Evolutionary conservation across 1,140 invertebrate genomes (phyloP).

Genomic region (Atta cephalotes): DNA sequence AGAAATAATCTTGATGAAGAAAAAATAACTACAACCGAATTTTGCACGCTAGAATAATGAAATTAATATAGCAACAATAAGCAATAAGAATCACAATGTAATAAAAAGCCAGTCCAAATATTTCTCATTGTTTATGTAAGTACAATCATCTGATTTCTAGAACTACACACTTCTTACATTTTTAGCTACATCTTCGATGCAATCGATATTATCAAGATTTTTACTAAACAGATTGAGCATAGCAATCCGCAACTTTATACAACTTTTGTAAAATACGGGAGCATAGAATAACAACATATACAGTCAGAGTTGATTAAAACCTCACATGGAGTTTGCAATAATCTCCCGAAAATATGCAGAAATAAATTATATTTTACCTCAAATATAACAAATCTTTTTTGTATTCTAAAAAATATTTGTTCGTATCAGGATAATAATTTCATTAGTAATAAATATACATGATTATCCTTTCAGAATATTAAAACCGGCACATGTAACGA

Average conservation of each 20-base stretch:
- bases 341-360: background rate
- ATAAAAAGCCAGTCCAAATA: conserved; percentile 44
- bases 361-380: conserved; percentile 5
- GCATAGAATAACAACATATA: background rate
- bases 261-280: conserved; percentile 36
- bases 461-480: background rate
- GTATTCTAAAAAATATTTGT: conserved; percentile 10
- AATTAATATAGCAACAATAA: conserved; percentile 4
- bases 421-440: conserved; percentile 7
- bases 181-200: conserved; percentile 57
- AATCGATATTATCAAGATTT: conserved; percentile 39
- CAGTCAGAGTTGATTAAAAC: background rate
- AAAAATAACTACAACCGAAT: background rate
- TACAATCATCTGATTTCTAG: conserved; percentile 55
- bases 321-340: background rate
- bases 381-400: background rate
- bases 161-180: conserved; percentile 56
- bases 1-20: background rate
- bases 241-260: conserved; percentile 40
- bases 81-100: conserved; percentile 30
- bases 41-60: background rate
- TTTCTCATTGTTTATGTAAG: conserved; percentile 57
- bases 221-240: conserved; percentile 40
- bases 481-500: background rate
- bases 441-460: conserved; percentile 16